Base-by-base conservation (phyloP, 2,888 invertebrate species). In the Drosophila rubida region DNA sequence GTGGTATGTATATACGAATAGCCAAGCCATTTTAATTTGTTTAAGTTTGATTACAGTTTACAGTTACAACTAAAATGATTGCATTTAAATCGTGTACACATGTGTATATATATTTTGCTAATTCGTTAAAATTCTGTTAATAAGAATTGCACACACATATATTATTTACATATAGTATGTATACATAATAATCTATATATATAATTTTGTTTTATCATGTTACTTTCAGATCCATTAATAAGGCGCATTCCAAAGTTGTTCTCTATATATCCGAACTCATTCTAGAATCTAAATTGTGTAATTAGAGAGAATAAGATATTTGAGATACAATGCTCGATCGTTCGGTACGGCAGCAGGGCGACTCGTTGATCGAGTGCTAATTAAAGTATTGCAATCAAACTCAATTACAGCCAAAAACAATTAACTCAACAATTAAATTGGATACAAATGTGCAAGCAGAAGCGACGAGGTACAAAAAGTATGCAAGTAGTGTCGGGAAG, bases 11-110 rank as follows among this genome's bases (percentile, higher is more conserved):
- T 78, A 39, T 85, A 71, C 65, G 68, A 85, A 88, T 89, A 89
- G 87, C 87, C 87, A 89, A 84, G 87, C 87, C 89, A 88, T 87
- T 88, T 80, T 72, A 61, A 84, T 77, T 77, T 80, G 60, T 74
- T 82, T 57, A 83, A 59, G 62, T 81, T 75, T 72, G 79, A 83
- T 85, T 85, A 88, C 85, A 84, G 69, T 75, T 82, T 88, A 78
- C 63, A 76, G 32, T 85, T 81, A 79, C 73, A 88, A 72, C 77
- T 78, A 86, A 82, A 74, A 66, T 82, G 87, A 85, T 87, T 87
- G 84, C 76, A 70, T 84, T 81, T 69, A 81, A 88, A 85, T 87
- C 23, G 54, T 60, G 44, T 60, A 60, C 53, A 45, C 54, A 53
- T 32, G 55, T 60, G 66, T 65, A 60, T 82, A 80, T 81, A 81